These are phyloP conservation scores for Drosophila kanekoi DNA, from an alignment of 2,888 invertebrate genomes.

Conservation along the genomic window DNA sequence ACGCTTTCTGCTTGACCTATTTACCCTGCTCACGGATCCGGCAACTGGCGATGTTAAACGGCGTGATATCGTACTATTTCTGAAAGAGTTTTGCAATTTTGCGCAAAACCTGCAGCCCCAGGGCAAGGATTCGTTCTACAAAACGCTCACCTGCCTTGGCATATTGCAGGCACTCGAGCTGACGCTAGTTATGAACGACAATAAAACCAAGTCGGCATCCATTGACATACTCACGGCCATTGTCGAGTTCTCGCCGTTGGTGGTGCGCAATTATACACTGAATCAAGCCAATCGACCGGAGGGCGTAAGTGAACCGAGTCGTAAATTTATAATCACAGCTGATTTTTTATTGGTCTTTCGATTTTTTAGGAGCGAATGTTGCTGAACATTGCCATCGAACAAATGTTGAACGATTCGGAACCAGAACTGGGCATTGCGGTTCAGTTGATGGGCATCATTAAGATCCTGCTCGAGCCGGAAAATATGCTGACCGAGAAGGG, in stretches of 20 bases:
- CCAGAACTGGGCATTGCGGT: constrained; percentile 99
- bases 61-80: constrained; percentile 97
- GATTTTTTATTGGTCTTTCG: constrained; percentile 3
- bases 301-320: constrained; percentile 88
- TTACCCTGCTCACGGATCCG: constrained; percentile 96
- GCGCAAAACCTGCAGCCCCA: constrained; percentile 99
- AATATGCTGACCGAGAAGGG: constrained; percentile 99
- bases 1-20: constrained; percentile 97
- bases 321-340: not conserved
- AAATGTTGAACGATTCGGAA: constrained; percentile 98
- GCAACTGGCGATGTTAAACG: constrained; percentile 93
- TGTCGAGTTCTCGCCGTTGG: constrained; percentile 98
- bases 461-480: constrained; percentile 97
- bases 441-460: constrained; percentile 97
- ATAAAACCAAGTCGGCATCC: constrained; percentile 97
- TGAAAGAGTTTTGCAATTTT: constrained; percentile 99
- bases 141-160: constrained; percentile 94
- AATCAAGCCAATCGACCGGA: constrained; percentile 95
- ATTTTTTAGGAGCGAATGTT: constrained; percentile 94
- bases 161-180: constrained; percentile 96
- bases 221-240: constrained; percentile 99
- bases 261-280: constrained; percentile 98
- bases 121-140: constrained; percentile 98
- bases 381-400: constrained; percentile 98
- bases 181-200: constrained; percentile 95